Evolutionary conservation across 2,888 invertebrate species (phyloP).

Genomic region (Sicus ferrugineus): DNA sequence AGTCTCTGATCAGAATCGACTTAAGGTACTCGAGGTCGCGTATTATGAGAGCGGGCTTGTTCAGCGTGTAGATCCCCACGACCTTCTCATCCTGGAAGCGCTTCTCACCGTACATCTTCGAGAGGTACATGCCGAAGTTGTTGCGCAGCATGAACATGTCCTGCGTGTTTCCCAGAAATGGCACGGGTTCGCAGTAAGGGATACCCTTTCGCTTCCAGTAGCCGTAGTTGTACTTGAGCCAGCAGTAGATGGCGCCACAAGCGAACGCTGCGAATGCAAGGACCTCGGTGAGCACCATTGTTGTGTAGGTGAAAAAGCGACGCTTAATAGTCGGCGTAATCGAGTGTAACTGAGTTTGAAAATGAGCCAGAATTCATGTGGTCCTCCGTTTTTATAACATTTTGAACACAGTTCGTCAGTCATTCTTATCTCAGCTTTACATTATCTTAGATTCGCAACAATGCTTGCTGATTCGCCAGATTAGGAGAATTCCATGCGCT

Average conservation of each 20-base stretch:
- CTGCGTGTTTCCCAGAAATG: constrained; percentile 27
- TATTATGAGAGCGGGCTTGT: constrained; percentile 64
- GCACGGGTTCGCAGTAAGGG: background rate
- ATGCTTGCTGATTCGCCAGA: no score
- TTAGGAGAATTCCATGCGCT: no score
- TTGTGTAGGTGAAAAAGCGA: no score
- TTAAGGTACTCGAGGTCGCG: constrained; percentile 66
- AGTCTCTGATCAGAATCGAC: constrained; percentile 65
- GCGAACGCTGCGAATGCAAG: background rate
- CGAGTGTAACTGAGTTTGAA: no score
- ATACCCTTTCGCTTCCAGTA: background rate
- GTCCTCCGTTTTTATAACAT: no score
- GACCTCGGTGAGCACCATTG: no score
- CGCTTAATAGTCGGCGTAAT: no score
- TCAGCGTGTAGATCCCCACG: constrained; percentile 62
- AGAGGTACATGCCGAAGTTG: constrained; percentile 57
- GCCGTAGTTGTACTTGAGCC: background rate
- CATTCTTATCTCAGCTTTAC: no score
- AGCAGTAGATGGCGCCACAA: background rate
- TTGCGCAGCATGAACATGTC: constrained; percentile 53
- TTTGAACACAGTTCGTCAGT: no score
- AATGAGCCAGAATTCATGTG: no score
- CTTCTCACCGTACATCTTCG: constrained; percentile 58
- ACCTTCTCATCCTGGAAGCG: constrained; percentile 51
- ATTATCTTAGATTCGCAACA: no score